Base-by-base conservation (phyloP, 2,113 vertebrate genomes). In the Trinectes maculatus region DNA sequence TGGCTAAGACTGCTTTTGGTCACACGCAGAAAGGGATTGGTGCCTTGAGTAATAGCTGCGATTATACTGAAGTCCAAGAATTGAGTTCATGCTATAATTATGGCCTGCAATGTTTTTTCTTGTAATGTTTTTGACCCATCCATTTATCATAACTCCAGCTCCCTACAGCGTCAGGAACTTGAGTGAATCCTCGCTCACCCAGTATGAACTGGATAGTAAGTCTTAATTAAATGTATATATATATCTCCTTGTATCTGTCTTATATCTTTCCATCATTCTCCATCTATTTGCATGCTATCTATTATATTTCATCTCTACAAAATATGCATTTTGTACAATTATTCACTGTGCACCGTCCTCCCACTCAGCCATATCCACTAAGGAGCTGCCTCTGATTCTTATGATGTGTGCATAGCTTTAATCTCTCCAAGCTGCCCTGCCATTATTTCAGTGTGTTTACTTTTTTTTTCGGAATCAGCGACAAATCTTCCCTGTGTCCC, bases 181-280 rank as follows among this genome's bases (percentile, higher is more conserved):
- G 89, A 98, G 93, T 66, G 95, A 97, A 83, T 95, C 96, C 67
- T 90, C 95, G 53, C 95, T 98, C 90, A 98, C 96, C 22, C 96
- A 98, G 66, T 98, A 98, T 31, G 95, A 98, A 88, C 93, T 99
- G 84, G 94, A 98, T 90, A 97, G 96, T 99, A 96, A 98, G 97
- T 98, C 59, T 49, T 15, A 7, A 21, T 53, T 62, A 21, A 8
- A 34, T 9, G 10, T 34, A 4, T 34, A 34, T 34, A 34, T 34
- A 34, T 34, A 34, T 34, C 2, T n/a, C n/a, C n/a, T n/a, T 34
- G 33, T 9, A 13, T 44, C 7, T 62, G 56, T 8, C 22, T 63
- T 42, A 15, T 25, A 25, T 3, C 24, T 64, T 44, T 49, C 22
- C 37, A 16, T 68, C 48, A 10, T 16, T 60, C 59, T 67, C 37